phyloP scores from a whole-genome alignment of 2,888 invertebrate genomes.

The Diachrysia chrysitis region DNA sequence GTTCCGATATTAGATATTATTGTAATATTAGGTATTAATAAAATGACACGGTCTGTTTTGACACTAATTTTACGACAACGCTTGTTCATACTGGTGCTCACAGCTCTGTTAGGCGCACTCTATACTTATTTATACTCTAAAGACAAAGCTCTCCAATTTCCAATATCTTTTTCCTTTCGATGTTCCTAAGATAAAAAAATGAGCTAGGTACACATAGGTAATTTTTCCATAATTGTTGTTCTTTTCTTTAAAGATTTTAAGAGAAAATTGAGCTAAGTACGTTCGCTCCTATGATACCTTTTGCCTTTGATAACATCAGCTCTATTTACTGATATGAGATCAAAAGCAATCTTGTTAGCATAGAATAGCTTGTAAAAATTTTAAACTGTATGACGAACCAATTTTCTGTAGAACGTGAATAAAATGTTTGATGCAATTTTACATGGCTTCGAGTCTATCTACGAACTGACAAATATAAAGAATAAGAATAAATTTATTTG shows the following conservation, averaged over 20 bases:
- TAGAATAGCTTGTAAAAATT: slow-evolving; percentile 29
- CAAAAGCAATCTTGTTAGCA: slow-evolving; percentile 45
- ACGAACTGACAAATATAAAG: not conserved
- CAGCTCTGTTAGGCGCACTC: too few relatives aligned
- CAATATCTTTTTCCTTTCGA: too few relatives aligned
- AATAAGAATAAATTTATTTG: too few relatives aligned
- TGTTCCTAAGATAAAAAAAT: too few relatives aligned
- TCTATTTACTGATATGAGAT: slow-evolving; percentile 40
- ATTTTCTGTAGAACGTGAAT: slow-evolving; percentile 31
- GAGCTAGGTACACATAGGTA: too few relatives aligned
- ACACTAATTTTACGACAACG: too few relatives aligned
- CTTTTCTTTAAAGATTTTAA: not conserved
- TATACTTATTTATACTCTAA: too few relatives aligned
- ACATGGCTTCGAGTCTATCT: not conserved
- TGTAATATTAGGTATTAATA: too few relatives aligned
- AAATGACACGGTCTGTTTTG: too few relatives aligned
- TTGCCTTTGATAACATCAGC: slow-evolving; percentile 5
- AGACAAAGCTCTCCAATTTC: too few relatives aligned
- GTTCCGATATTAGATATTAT: too few relatives aligned
- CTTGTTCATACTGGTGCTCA: too few relatives aligned
- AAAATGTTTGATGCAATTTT: slow-evolving; percentile 30
- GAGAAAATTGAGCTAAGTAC: not conserved
- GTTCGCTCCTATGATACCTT: slow-evolving; percentile 14
- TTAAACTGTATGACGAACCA: slow-evolving; percentile 20
- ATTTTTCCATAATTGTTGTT: not conserved